A percentile compares a stretch with the other conserved stretches of the same genome.
These are phyloP conservation scores for Luehdorfia chinensis DNA, from an alignment of 1,140 invertebrate species.

Conservation along the genomic window DNA sequence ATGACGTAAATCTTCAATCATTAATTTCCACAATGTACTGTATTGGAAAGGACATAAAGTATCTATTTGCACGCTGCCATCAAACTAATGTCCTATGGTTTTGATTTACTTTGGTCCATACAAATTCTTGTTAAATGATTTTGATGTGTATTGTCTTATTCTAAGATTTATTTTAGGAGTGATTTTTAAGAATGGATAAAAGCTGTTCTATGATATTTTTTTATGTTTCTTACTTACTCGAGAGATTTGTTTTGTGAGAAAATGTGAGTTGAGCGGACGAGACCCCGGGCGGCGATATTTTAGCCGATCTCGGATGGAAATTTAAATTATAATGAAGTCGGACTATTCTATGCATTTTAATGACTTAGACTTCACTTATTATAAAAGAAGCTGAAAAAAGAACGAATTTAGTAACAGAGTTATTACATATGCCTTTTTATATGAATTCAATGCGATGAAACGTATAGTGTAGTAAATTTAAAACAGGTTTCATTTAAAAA, in stretches of 20 bases:
- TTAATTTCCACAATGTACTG: conserved; percentile 1
- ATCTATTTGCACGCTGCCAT: background rate
- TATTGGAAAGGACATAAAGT: background rate
- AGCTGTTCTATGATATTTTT: conserved; percentile 42
- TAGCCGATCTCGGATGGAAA: conserved; percentile 4
- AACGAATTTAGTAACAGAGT: too few relatives aligned
- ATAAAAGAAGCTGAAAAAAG: background rate
- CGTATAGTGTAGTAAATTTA: too few relatives aligned
- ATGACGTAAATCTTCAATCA: background rate
- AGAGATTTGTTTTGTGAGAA: conserved; percentile 55
- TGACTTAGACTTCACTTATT: background rate
- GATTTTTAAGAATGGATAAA: conserved; percentile 20
- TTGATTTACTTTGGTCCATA: background rate
- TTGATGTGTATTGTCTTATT: background rate
- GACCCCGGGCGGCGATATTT: conserved; percentile 14
- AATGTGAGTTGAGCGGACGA: conserved; percentile 41
- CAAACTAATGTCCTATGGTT: background rate
- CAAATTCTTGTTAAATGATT: background rate
- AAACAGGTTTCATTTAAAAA: too few relatives aligned
- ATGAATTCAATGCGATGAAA: too few relatives aligned
- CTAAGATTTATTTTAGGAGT: background rate
- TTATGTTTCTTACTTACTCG: conserved; percentile 56
- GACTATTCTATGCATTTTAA: conserved; percentile 10
- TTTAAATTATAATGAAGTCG: conserved; percentile 18
- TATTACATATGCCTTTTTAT: too few relatives aligned